A percentile compares a stretch with the other conserved stretches of the same genome.
phyloP scores from a whole-genome alignment of 2,797 vertebrate species.

The Cichlasoma orientale region DNA sequence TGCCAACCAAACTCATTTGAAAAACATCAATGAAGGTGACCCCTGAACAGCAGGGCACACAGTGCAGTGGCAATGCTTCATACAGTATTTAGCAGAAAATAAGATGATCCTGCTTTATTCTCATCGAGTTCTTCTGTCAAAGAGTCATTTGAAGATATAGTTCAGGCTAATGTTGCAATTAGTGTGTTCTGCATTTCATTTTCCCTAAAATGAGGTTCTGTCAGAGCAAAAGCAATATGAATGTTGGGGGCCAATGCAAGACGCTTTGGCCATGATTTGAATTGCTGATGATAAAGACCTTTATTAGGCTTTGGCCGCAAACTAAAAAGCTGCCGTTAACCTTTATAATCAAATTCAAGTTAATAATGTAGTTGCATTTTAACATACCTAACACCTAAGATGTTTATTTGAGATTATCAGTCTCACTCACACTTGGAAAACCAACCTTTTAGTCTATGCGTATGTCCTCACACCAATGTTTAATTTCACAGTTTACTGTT shows the following conservation, averaged over 20 bases:
- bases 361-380: constrained; percentile 9
- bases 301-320: constrained; percentile 19
- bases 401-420: constrained; percentile 18
- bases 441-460: not conserved
- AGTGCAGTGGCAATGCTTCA: constrained; percentile 50
- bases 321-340: constrained; percentile 42
- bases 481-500: constrained; percentile 47
- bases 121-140: constrained; percentile 46
- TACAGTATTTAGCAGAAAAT: constrained; percentile 47
- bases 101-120: constrained; percentile 46
- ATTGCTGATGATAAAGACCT: constrained; percentile 62
- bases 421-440: constrained; percentile 14
- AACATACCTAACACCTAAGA: constrained; percentile 6
- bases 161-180: constrained; percentile 60
- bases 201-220: constrained; percentile 53
- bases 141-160: constrained; percentile 47
- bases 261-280: constrained; percentile 58
- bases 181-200: constrained; percentile 59
- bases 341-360: constrained; percentile 34
- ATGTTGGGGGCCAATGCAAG: constrained; percentile 15
- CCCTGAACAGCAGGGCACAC: constrained; percentile 55
- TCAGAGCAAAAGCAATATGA: constrained; percentile 46
- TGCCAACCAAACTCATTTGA: constrained; percentile 57
- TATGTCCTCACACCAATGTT: constrained; percentile 30
- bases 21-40: constrained; percentile 66